A percentile compares a stretch with the other conserved stretches of the same genome.
Conservation (phyloP, 2,113 vertebrate genomes). For the Mus spicilegus region DNA sequence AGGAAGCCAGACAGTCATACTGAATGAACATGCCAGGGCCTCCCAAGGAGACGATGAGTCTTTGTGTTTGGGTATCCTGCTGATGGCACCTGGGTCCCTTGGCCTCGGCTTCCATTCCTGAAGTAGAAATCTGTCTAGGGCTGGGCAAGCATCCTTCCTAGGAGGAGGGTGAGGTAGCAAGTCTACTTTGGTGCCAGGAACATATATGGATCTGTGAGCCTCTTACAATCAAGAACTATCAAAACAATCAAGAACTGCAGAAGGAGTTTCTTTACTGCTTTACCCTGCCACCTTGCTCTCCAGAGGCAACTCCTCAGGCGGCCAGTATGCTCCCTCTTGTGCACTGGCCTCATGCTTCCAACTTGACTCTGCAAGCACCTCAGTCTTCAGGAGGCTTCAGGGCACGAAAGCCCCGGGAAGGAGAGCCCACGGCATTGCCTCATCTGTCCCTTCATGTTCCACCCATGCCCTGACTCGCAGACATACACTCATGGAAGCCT, state of each 20-base stretch:
- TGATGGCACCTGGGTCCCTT: background rate
- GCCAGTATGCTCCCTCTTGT: background rate
- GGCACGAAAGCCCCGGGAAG: background rate
- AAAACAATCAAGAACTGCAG: background rate
- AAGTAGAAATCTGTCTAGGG: background rate
- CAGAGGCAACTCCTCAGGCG: background rate
- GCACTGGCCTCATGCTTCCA: background rate
- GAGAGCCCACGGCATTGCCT: background rate
- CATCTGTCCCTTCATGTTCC: background rate
- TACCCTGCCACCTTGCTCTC: background rate
- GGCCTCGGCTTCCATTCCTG: background rate
- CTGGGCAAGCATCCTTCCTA: background rate
- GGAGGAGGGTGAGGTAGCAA: background rate
- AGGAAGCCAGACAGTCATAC: background rate
- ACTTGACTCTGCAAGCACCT: background rate
- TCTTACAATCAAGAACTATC: background rate
- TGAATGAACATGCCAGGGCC: background rate
- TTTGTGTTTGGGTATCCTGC: background rate
- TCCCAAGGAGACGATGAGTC: background rate
- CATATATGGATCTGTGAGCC: rapidly evolving
- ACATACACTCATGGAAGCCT: background rate
- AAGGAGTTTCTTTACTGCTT: background rate
- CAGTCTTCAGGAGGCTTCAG: background rate
- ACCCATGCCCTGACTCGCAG: background rate
- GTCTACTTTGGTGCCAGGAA: background rate